phyloP scores from a whole-genome alignment of 2,888 invertebrate genomes.

The Drosophila cognata region DNA sequence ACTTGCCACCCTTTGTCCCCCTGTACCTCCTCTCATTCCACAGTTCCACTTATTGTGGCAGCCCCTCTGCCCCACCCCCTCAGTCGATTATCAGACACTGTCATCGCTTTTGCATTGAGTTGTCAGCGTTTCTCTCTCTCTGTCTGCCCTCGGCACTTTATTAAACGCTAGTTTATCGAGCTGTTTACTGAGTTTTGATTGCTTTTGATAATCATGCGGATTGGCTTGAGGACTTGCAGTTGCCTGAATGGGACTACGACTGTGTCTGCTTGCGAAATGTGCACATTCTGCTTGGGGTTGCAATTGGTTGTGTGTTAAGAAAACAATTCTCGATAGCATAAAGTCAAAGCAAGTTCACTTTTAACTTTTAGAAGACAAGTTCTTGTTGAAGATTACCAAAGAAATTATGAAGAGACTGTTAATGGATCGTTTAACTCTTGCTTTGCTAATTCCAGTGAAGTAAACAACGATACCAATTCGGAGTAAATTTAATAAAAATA shows the following conservation, averaged over 20 bases:
- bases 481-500: background rate
- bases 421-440: background rate
- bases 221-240: background rate
- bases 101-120: conserved; percentile 27
- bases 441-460: background rate
- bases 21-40: background rate
- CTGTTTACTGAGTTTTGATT: conserved; percentile 22
- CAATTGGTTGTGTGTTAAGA: background rate
- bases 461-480: too few relatives aligned
- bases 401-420: background rate
- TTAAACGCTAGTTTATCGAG: conserved; percentile 39
- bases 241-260: background rate
- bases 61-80: background rate
- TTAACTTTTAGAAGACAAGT: background rate
- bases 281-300: background rate
- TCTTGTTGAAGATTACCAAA: background rate
- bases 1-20: conserved; percentile 1
- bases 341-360: background rate
- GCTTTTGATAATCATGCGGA: conserved; percentile 3
- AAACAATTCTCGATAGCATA: background rate
- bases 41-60: conserved; percentile 10
- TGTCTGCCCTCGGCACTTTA: conserved; percentile 36
- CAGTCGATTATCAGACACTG: conserved; percentile 16
- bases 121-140: conserved; percentile 7
- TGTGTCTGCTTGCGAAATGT: background rate